phyloP scores from a whole-genome alignment of 2,113 vertebrate genomes.

The Paedocypris sp. region DNA sequence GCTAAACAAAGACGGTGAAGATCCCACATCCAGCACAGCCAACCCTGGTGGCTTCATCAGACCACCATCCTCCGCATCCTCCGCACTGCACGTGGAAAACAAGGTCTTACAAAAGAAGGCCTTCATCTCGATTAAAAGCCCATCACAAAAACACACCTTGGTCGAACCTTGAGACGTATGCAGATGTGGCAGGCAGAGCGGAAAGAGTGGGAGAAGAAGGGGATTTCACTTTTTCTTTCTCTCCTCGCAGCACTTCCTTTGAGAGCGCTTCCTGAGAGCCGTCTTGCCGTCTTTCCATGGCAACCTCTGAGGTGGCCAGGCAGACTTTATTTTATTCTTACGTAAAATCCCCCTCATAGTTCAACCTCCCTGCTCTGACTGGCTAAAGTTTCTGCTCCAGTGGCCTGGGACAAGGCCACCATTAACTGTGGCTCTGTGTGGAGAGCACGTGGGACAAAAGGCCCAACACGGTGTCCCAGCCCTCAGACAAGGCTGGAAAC shows the following conservation, averaged over 20 bases:
- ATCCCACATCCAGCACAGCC: slow-evolving; percentile 12
- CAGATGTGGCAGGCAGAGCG: slow-evolving; percentile 46
- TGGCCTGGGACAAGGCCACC: slow-evolving; percentile 80
- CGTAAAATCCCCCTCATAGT: slow-evolving; percentile 34
- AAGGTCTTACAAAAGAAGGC: slow-evolving; percentile 31
- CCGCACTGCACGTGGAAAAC: too few species aligned
- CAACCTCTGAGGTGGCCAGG: slow-evolving; percentile 67
- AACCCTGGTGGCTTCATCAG: too few species aligned
- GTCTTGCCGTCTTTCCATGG: slow-evolving; percentile 61
- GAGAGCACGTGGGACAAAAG: slow-evolving; percentile 81
- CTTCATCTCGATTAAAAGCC: slow-evolving; percentile 5
- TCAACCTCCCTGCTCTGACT: slow-evolving; percentile 42
- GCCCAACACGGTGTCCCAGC: slow-evolving; percentile 77
- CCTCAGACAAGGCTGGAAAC: slow-evolving; percentile 96
- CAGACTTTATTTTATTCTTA: slow-evolving; percentile 30
- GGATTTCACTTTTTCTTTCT: slow-evolving; percentile 17
- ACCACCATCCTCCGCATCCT: too few species aligned
- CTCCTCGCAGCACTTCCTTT: slow-evolving; percentile 31
- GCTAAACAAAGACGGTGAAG: slow-evolving; percentile 33
- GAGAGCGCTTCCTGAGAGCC: slow-evolving; percentile 29
- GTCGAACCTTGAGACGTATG: slow-evolving; percentile 21
- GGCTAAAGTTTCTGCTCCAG: slow-evolving; percentile 85
- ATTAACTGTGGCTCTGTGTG: slow-evolving; percentile 86
- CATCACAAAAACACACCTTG: slow-evolving; percentile 9
- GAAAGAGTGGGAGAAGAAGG: not conserved